A percentile compares a stretch with the other conserved stretches of the same genome.
phyloP scores from a whole-genome alignment of 2,113 vertebrate genomes.

The Mandrillus leucophaeus region DNA sequence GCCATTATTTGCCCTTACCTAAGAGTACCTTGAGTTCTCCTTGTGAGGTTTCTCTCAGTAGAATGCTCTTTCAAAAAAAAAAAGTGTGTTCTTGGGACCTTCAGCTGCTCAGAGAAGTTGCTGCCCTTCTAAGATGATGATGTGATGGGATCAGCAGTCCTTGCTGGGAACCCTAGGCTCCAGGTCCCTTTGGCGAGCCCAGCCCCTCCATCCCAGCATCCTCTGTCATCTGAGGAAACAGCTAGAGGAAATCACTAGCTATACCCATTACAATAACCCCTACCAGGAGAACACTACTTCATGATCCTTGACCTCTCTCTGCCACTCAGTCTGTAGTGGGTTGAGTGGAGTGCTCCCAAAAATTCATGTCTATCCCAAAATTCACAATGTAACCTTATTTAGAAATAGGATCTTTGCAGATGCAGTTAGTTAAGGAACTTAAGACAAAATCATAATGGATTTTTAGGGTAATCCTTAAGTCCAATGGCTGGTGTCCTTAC shows the following conservation, averaged over 20 bases:
- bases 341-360: not conserved
- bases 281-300: not conserved
- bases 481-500: not conserved
- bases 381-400: not conserved
- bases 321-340: not conserved
- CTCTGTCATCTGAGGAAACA: not conserved
- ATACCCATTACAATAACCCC: not conserved
- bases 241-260: not conserved
- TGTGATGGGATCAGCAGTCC: not conserved
- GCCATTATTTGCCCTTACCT: not conserved
- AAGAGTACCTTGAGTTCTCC: not conserved
- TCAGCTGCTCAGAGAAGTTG: not conserved
- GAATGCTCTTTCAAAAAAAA: not conserved
- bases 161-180: not conserved
- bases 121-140: not conserved
- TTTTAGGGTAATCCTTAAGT: not conserved
- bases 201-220: no score
- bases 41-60: not conserved
- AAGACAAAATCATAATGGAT: not conserved
- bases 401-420: not conserved
- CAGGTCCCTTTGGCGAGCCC: not conserved
- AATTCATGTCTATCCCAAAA: not conserved
- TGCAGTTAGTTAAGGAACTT: not conserved
- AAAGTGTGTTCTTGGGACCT: not conserved
- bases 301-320: not conserved